These are phyloP conservation scores for Geotrupes spiniger DNA, from an alignment of 2,888 invertebrate genomes.

Conservation along the genomic window DNA sequence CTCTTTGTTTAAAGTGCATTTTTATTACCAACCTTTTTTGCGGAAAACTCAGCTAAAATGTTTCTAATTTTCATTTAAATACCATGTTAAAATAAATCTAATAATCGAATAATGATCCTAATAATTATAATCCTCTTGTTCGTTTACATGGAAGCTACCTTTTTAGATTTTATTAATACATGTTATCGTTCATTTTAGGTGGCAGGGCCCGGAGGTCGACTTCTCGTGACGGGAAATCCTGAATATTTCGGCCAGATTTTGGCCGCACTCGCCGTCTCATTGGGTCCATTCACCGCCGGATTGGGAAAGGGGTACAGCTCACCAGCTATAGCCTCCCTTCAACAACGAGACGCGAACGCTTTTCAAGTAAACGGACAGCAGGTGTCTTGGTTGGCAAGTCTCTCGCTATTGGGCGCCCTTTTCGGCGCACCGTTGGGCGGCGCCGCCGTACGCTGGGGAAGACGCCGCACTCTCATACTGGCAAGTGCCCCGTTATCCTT, in stretches of 20 bases:
- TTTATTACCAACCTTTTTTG: no score
- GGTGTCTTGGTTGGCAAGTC: constrained; percentile 78
- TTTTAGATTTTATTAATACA: no score
- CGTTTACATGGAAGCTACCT: no score
- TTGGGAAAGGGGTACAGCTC: constrained; percentile 81
- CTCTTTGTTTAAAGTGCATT: no score
- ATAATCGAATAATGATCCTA: no score
- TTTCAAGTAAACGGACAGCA: constrained; percentile 70
- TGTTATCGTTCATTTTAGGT: no score
- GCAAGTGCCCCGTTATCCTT: constrained; percentile 74
- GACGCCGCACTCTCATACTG: constrained; percentile 66
- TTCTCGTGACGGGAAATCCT: constrained; percentile 43
- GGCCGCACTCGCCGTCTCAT: constrained; percentile 74
- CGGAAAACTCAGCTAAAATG: no score
- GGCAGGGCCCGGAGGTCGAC: constrained; percentile 43
- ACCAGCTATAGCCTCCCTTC: constrained; percentile 74
- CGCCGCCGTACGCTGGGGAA: constrained; percentile 72
- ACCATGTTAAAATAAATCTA: no score
- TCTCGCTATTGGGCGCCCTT: constrained; percentile 75
- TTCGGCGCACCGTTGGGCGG: constrained; percentile 78
- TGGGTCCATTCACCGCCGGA: constrained; percentile 77
- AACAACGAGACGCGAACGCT: constrained; percentile 58
- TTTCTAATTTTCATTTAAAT: no score
- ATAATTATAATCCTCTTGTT: no score
- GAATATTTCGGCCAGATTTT: constrained; percentile 60